Percentiles rank a stretch among this genome's conserved stretches.
phyloP scores from a whole-genome alignment of 2,888 invertebrate species.

The Liodrosophila aerea region DNA sequence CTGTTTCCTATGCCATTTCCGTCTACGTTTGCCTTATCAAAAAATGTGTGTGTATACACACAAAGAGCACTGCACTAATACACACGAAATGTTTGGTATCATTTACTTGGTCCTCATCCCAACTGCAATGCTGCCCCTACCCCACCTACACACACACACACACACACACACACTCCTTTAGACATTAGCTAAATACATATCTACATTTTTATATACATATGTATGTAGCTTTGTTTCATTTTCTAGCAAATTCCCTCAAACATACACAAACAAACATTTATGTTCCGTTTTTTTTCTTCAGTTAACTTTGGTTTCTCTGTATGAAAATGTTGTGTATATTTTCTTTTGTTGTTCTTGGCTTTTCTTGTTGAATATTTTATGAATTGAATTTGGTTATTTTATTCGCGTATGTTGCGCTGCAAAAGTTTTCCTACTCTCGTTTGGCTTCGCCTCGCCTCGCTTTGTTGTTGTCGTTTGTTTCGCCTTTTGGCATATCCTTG shows the following conservation, averaged over 20 bases:
- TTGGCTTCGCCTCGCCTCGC: too few relatives aligned
- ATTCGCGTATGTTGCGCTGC: conserved; percentile 73
- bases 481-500: conserved; percentile 18
- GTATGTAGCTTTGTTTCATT: conserved; percentile 14
- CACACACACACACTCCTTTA: conserved; percentile 22
- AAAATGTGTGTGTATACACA: conserved; percentile 46
- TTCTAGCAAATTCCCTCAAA: conserved; percentile 24
- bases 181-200: conserved; percentile 10
- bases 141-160: conserved; percentile 29
- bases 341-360: conserved; percentile 22
- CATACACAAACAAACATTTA: conserved; percentile 20
- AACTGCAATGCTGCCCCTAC: conserved; percentile 50
- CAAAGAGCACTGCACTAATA: conserved; percentile 53
- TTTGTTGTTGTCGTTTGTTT: neutral
- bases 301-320: conserved; percentile 29
- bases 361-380: conserved; percentile 71
- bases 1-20: conserved; percentile 69
- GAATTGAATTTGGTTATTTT: conserved; percentile 77
- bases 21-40: conserved; percentile 70
- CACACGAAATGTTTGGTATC: conserved; percentile 63
- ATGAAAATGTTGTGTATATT: conserved; percentile 47
- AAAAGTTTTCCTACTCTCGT: conserved; percentile 43
- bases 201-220: conserved; percentile 9
- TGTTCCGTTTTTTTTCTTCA: conserved; percentile 18
- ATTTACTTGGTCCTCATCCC: conserved; percentile 61